Conservation (phyloP, 30 jellyfish, hydroid and myxozoan species). For the Catostylus mosaicus region DNA sequence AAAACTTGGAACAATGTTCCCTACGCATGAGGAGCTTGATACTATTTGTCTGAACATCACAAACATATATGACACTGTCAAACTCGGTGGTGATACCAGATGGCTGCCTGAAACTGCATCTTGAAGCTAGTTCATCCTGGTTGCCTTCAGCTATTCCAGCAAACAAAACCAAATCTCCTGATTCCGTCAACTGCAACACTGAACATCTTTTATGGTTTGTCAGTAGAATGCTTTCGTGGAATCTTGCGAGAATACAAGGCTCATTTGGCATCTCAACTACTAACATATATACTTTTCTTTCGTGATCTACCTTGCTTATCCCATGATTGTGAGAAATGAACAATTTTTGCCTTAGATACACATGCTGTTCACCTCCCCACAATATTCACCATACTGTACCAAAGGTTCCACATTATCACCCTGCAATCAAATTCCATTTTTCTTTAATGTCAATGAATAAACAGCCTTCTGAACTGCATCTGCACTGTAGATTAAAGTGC, state of each 20-base stretch:
- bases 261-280: constrained; percentile 52
- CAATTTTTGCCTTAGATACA: no score
- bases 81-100: constrained; percentile 36
- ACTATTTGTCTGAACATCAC: constrained; percentile 7
- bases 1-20: constrained; percentile 29
- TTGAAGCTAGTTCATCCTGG: constrained; percentile 44
- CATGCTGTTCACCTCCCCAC: no score
- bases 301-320: constrained; percentile 29
- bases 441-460: constrained; percentile 40
- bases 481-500: constrained; percentile 46
- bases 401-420: no score
- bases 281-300: constrained; percentile 14
- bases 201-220: constrained; percentile 31
- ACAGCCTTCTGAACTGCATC: constrained; percentile 27
- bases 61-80: neutral
- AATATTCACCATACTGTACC: no score
- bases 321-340: constrained; percentile 34
- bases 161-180: constrained; percentile 11
- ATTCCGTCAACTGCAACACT: constrained; percentile 33
- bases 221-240: constrained; percentile 32
- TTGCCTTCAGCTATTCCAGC: constrained; percentile 42
- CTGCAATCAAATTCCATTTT: constrained; percentile 38
- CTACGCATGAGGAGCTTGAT: constrained; percentile 36
- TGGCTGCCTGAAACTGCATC: constrained; percentile 55
- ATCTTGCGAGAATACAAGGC: constrained; percentile 41